Conservation (phyloP, 2,113 vertebrate genomes). For the Chaenocephalus aceratus region DNA sequence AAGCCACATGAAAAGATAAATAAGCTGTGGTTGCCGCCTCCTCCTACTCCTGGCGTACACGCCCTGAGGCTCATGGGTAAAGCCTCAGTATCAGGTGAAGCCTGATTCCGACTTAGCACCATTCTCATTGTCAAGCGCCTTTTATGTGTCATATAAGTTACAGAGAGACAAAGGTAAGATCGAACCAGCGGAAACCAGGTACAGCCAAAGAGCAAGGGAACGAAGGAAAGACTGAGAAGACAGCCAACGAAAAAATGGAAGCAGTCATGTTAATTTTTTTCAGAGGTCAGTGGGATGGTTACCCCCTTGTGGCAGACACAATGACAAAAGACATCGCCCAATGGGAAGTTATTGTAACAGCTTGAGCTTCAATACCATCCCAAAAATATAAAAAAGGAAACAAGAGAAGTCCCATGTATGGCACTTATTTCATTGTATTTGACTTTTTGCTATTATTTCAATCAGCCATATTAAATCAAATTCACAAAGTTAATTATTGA, state of each 20-base stretch:
- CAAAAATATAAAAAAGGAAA: not conserved
- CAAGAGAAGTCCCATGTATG: not conserved
- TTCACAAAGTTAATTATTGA: not conserved
- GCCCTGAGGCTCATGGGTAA: slow-evolving; percentile 64
- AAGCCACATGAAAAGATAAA: slow-evolving; percentile 76
- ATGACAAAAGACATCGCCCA: slow-evolving; percentile 19
- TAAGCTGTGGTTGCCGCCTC: slow-evolving; percentile 66
- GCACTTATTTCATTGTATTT: not conserved
- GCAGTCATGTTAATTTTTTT: slow-evolving; percentile 59
- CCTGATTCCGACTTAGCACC: slow-evolving; percentile 70
- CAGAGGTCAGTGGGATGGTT: slow-evolving; percentile 74
- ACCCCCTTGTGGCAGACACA: slow-evolving; percentile 38
- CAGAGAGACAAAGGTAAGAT: slow-evolving; percentile 75
- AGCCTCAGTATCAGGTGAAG: slow-evolving; percentile 73
- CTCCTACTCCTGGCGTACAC: slow-evolving; percentile 43
- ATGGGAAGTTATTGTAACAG: slow-evolving; percentile 14
- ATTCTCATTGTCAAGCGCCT: slow-evolving; percentile 67
- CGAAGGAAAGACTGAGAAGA: slow-evolving; percentile 1
- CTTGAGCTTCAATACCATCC: slow-evolving; percentile 2
- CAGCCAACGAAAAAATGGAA: slow-evolving; percentile 16
- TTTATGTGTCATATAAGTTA: slow-evolving; percentile 83
- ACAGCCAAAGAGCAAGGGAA: slow-evolving; percentile 29
- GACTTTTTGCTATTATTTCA: not conserved
- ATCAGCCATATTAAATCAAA: not conserved
- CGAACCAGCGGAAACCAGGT: slow-evolving; percentile 74